Evolutionary conservation across 2,797 vertebrate genomes (phyloP).

Genomic region (Eulemur mongoz): DNA sequence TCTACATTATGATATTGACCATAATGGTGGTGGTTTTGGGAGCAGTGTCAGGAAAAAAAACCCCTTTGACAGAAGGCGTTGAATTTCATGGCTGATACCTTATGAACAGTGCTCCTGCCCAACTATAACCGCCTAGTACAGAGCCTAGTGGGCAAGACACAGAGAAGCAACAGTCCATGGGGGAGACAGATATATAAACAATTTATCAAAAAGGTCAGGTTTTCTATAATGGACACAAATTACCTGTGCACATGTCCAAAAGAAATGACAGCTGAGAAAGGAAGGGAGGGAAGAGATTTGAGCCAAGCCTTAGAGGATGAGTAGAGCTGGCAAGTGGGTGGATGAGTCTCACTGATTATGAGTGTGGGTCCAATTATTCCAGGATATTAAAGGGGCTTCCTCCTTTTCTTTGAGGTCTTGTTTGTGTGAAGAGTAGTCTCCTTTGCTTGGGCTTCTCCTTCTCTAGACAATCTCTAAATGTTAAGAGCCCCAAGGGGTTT

Average conservation of each 20-base stretch:
- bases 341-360: not conserved
- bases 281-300: not conserved
- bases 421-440: not conserved
- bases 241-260: not conserved
- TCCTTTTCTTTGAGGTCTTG: not conserved
- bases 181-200: not conserved
- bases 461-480: not conserved
- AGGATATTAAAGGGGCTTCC: not conserved
- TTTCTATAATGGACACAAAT: conserved; percentile 11
- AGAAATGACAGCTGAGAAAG: not conserved
- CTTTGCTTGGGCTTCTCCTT: not conserved
- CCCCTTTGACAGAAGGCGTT: not conserved
- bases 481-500: not conserved
- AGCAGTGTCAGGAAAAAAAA: not conserved
- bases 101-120: not conserved
- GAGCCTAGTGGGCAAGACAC: not conserved
- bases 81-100: not conserved
- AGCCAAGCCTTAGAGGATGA: not conserved
- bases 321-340: not conserved
- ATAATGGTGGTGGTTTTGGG: not conserved
- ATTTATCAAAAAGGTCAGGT: not conserved
- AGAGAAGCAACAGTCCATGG: not conserved
- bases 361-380: not conserved
- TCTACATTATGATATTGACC: not conserved
- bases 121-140: not conserved